Conservation (phyloP, 2,113 vertebrate genomes). For the Oncorhynchus keta region DNA sequence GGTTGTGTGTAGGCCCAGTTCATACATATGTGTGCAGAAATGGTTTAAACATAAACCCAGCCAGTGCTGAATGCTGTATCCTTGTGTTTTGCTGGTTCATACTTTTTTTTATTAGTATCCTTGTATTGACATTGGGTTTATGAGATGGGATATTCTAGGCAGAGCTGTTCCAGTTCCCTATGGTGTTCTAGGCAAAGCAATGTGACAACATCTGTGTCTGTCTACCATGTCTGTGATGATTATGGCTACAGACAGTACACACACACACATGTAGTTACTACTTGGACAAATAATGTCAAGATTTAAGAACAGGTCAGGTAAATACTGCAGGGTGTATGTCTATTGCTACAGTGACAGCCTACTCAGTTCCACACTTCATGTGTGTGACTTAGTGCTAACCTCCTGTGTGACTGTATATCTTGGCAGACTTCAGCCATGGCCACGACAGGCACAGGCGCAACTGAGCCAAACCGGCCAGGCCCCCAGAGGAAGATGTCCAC, state of each 20-base stretch:
- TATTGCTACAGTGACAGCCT: neutral
- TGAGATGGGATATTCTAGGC: too few species aligned
- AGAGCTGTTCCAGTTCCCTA: too few species aligned
- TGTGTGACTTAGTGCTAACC: neutral
- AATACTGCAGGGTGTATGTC: neutral
- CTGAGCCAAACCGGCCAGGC: conserved; percentile 69
- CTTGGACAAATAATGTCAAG: neutral
- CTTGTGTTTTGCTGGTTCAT: too few species aligned
- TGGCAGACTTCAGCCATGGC: conserved; percentile 77
- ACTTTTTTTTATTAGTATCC: too few species aligned
- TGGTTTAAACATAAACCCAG: too few species aligned
- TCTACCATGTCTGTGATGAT: neutral
- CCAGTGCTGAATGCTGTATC: too few species aligned
- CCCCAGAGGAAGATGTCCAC: conserved; percentile 84
- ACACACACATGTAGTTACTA: neutral
- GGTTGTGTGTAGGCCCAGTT: neutral
- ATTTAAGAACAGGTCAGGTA: neutral
- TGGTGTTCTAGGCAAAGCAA: too few species aligned
- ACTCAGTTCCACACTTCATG: neutral
- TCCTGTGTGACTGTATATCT: neutral
- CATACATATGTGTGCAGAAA: neutral
- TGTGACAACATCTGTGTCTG: too few species aligned
- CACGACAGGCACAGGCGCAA: too few species aligned
- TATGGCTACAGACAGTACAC: neutral
- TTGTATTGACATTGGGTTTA: too few species aligned